phyloP scores from a whole-genome alignment of 2,113 vertebrate species.

The Romanogobio albipinnatus region DNA sequence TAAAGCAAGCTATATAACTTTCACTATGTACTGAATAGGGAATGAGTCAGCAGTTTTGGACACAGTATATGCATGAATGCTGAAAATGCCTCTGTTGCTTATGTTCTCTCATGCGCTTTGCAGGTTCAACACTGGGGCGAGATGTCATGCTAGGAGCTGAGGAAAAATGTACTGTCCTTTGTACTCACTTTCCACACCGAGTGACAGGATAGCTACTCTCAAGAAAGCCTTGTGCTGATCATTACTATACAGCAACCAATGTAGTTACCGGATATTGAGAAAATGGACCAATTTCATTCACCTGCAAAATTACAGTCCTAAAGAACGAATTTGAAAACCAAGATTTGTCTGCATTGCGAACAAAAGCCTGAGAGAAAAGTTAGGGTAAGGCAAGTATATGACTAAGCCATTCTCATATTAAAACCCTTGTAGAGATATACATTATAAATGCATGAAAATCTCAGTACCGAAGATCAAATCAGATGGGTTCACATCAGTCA shows the following conservation, averaged over 20 bases:
- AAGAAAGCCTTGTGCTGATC: background rate
- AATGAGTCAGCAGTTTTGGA: constrained; percentile 1
- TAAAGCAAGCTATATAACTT: background rate
- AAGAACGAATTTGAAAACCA: background rate
- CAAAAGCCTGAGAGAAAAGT: constrained; percentile 10
- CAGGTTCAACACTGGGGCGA: background rate
- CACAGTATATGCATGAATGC: constrained; percentile 13
- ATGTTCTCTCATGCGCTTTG: background rate
- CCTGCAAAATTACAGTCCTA: background rate
- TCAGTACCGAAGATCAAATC: background rate
- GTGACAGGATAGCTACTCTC: background rate
- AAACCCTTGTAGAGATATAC: background rate
- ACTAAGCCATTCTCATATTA: background rate
- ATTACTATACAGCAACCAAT: background rate
- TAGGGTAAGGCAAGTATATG: background rate
- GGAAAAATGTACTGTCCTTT: background rate
- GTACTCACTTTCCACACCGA: background rate
- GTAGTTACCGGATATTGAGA: background rate
- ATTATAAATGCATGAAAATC: constrained; percentile 29
- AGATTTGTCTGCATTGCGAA: background rate
- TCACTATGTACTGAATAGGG: background rate
- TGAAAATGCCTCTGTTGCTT: background rate
- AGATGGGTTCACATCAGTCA: constrained; percentile 47
- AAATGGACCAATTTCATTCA: background rate
- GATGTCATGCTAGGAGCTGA: background rate